Conservation (phyloP, 2,113 vertebrate genomes). For the Periophthalmodon schlosseri region DNA sequence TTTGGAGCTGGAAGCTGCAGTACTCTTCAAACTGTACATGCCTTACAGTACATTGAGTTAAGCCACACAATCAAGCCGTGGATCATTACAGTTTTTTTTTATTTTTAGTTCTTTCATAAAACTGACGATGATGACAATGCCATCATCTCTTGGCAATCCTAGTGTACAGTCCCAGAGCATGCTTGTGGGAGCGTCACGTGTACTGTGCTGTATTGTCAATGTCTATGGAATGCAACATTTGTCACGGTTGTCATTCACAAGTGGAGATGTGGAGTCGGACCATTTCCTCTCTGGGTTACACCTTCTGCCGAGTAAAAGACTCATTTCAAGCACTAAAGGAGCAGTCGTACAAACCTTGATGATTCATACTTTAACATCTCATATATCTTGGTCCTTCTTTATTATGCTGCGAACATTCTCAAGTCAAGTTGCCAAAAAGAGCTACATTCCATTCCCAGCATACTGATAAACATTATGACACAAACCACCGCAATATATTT, state of each 20-base stretch:
- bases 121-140: constrained; percentile 39
- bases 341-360: constrained; percentile 30
- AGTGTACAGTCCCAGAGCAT: constrained; percentile 75
- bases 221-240: constrained; percentile 75
- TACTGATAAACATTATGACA: background rate
- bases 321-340: constrained; percentile 26
- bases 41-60: constrained; percentile 61
- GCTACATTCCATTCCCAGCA: constrained; percentile 1
- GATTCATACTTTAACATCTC: constrained; percentile 25
- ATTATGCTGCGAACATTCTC: constrained; percentile 22
- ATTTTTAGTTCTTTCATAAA: constrained; percentile 46
- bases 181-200: constrained; percentile 69
- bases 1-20: constrained; percentile 57
- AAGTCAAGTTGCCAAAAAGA: background rate
- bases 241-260: constrained; percentile 66
- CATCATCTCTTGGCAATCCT: constrained; percentile 57
- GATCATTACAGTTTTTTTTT: constrained; percentile 33
- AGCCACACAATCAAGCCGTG: constrained; percentile 42
- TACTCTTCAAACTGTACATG: constrained; percentile 66
- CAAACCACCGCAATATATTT: background rate
- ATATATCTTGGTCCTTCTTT: constrained; percentile 61
- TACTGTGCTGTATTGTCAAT: constrained; percentile 75
- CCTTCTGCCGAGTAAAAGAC: constrained; percentile 37
- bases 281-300: constrained; percentile 35
- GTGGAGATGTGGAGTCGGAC: constrained; percentile 57